Conservation (phyloP, 1,140 invertebrate genomes). For the Pseudomyrmex cubaensis region DNA sequence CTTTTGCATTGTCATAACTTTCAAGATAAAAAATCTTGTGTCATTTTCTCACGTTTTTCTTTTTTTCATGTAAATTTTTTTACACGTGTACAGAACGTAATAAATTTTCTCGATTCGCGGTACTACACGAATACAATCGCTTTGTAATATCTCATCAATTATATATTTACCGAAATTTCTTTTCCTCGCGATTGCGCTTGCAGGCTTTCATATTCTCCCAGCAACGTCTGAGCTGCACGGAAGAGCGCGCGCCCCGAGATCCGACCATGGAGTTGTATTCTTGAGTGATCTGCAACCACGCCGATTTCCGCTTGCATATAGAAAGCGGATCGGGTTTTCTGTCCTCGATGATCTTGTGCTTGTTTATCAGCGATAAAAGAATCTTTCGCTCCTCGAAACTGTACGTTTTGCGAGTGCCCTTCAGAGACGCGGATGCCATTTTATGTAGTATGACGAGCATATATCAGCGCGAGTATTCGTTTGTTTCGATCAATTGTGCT, state of each 20-base stretch:
- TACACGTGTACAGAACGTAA: neutral
- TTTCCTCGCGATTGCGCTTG: constrained; percentile 73
- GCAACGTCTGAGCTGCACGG: constrained; percentile 73
- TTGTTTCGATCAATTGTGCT: constrained; percentile 31
- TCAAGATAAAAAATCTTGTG: neutral
- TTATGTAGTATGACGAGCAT: constrained; percentile 34
- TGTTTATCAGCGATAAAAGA: constrained; percentile 74
- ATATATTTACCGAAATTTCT: constrained; percentile 63
- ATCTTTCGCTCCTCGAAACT: constrained; percentile 76
- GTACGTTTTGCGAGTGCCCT: constrained; percentile 77
- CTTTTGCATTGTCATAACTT: constrained; percentile 45
- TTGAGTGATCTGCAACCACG: constrained; percentile 72
- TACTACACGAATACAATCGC: too few relatives aligned
- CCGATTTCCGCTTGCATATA: constrained; percentile 73
- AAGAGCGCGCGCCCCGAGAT: constrained; percentile 64
- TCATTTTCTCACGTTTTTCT: neutral
- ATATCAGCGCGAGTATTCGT: constrained; percentile 16
- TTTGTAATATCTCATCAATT: neutral
- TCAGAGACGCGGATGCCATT: constrained; percentile 73
- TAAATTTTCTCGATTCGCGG: too few relatives aligned
- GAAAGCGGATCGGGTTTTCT: constrained; percentile 70
- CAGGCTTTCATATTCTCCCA: constrained; percentile 79
- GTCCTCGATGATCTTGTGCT: constrained; percentile 71
- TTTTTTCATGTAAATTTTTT: neutral
- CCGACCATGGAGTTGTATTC: constrained; percentile 75